Percentiles rank a stretch among this genome's conserved stretches.
Evolutionary conservation across 2,113 vertebrate genomes (phyloP).

Genomic region (Turdus rufiventris): DNA sequence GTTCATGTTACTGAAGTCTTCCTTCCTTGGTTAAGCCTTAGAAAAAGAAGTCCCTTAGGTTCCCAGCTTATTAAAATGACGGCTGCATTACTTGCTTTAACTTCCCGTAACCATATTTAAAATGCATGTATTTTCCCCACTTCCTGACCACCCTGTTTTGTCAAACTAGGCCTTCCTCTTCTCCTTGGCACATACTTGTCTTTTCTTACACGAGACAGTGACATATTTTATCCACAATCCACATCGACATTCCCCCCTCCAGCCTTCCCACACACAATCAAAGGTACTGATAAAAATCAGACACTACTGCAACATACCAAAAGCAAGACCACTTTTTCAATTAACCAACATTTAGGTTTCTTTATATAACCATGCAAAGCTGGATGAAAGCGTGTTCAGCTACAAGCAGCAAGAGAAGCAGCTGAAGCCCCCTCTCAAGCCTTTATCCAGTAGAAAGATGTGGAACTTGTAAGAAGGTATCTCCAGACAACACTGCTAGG

Average conservation of each 20-base stretch:
- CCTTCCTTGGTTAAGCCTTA: background rate
- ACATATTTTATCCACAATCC: slow-evolving; percentile 2
- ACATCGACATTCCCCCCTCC: background rate
- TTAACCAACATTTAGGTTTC: slow-evolving; percentile 50
- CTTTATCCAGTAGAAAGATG: background rate
- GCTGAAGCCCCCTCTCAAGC: slow-evolving; percentile 71
- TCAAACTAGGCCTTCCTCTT: background rate
- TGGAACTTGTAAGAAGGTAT: background rate
- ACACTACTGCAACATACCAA: slow-evolving; percentile 26
- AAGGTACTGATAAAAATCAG: slow-evolving; percentile 27
- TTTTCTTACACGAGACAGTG: background rate
- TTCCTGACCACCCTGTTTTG: background rate
- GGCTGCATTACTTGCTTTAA: background rate
- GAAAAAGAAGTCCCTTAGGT: background rate
- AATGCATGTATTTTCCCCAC: background rate
- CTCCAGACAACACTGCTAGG: background rate
- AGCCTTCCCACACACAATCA: background rate
- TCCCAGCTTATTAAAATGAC: background rate
- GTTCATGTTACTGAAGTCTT: background rate
- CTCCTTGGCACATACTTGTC: background rate
- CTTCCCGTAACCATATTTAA: background rate
- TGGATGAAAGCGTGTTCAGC: slow-evolving; percentile 44
- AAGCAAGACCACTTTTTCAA: slow-evolving; percentile 59
- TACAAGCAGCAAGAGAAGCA: slow-evolving; percentile 39
- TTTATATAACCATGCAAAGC: slow-evolving; percentile 73